Evolutionary conservation across 53 echinoderm and acorn worm genomes (phyloP), one percentile per base, ranked within the genome.

Genomic region (Holothuria scabra): DNA sequence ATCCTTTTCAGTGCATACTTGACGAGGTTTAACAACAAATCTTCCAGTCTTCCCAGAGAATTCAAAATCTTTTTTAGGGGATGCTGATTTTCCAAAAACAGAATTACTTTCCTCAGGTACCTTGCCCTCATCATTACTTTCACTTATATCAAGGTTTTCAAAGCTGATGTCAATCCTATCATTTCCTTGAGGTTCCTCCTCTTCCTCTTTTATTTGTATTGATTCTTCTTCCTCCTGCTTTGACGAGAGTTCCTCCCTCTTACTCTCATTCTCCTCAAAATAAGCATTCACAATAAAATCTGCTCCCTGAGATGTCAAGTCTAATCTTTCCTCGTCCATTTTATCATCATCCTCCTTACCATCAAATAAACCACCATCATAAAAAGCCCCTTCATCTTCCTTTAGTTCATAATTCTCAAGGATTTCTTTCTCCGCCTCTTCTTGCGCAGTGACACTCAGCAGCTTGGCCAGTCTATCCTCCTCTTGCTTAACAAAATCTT

Each of bases 1-100:
- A 4, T 92, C 92, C 60, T 84, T 64, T 18, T 81, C 82, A n/a
- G 82, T 60, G 13, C 90, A 89, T 28, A 92, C 92, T 46, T 84
- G 72, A 34, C 97, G 88, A 10, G 97, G 97, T 31, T 89, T 86
- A 65, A 65, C 85, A 31, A 74, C 62, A 28, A 44, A 67, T 55
- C 52, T 34, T 22, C 81, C 81, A 58, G 56, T 78, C 58, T 78
- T 56, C 55, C 64, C 52, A 56, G 41, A 78, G 58, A 78, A 78
- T 58, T 78, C 78, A 78, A 78, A 78, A 23, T 78, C 78, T 21
- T 57, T 78, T 12, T 25, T 25, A 64, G 64, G 64, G 1, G 64
- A 30, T 64, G 64, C 11, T 8, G 26, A 26, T 22, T 64, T 64
- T 30, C 14, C 64, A 52, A 52, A 1, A 14, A 52, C 18, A 52